Evolutionary conservation across 2,797 vertebrate species (phyloP), one percentile per base, ranked within the genome.

Genomic region (Anguilla anguilla): DNA sequence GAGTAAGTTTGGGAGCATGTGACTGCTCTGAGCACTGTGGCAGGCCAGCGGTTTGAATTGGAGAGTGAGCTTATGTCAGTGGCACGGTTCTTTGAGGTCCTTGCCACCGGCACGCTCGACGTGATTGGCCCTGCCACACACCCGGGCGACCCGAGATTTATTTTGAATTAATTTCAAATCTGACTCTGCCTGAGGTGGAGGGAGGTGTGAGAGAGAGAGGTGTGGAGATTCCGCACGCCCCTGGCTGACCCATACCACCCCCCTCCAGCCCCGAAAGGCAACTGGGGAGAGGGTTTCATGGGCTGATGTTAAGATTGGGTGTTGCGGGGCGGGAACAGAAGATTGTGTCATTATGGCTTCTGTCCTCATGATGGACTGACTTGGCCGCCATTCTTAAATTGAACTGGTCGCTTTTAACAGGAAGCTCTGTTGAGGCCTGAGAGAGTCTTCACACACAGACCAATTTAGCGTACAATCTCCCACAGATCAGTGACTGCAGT

Each of bases 381-480:
- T 82, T n/a, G 61, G 17, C n/a, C 31, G 17, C 83, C 49, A 87
- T 51, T 89, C 49, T 61, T 31, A 85, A 28, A 25, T 49, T 55
- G 49, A 77, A 35, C 55, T 22, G 13, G 7, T 72, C 13, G 61
- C 3, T 64, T 1, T 64, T 22, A 64, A n/a, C 64, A 81, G 77
- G 83, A 55, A 87, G 22, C 46, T 55, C 84, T 87, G 81, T 81
- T 64, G 83, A 64, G 25, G 43, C 46, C 79, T 87, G 83, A 81
- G 69, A 89, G 39, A 85, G 82, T 85, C 46, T 82, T 19, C 31
- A 53, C 83, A 53, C 67, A 31, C 86, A 87, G 86, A 82, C 87
- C 74, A 74, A 53, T 85, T 87, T 85, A 87, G 28, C 57, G 57
- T 87, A 87, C 86, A 87, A 57, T 87, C 77, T 79, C 43, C 69